Evolutionary conservation across 2,113 vertebrate species (phyloP), one percentile per base, ranked within the genome.

Genomic region (Tragelaphus scriptus): DNA sequence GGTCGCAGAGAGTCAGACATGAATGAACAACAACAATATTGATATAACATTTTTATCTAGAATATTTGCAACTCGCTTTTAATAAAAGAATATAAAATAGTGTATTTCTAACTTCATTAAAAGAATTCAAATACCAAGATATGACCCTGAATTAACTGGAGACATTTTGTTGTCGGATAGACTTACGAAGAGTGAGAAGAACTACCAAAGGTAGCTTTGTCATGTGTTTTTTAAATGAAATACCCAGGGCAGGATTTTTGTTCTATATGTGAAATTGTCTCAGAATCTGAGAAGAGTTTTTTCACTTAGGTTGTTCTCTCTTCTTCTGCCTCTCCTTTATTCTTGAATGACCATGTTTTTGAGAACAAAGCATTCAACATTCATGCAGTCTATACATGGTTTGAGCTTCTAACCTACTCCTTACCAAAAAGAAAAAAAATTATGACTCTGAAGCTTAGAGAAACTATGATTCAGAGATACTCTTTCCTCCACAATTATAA

Each of bases 401-500:
- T 80, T 84, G 84, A 94, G 53, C 49, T 85, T 89, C 79, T 90
- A 95, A 95, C 90, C 88, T 94, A 13, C 14, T 94, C 21, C 51
- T 98, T 97, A 95, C 53, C 65, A 51, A 51, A 77, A 68, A 98
- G 25, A 84, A 84, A 55, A 55, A 68, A 97, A 55, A 86, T 61
- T 23, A 85, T 65, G 75, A 90, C 90, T 90, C 63, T 94, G 59
- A 92, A 85, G 63, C 85, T 97, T 96, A 90, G 84, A 85, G 53
- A 93, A 97, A 77, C 91, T 82, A 93, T 96, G 87, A 82, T 88
- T 97, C 88, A 75, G 85, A 96, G 80, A 97, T 94, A 75, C 88
- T 88, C 91, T 91, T 95, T 87, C 21, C 81, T 81, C 65, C 44
- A 87, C 95, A 96, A 95, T 92, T 92, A 71, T 65, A 90, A 88